Conservation (phyloP, 2,888 invertebrate species). For the Netelia virgata region DNA sequence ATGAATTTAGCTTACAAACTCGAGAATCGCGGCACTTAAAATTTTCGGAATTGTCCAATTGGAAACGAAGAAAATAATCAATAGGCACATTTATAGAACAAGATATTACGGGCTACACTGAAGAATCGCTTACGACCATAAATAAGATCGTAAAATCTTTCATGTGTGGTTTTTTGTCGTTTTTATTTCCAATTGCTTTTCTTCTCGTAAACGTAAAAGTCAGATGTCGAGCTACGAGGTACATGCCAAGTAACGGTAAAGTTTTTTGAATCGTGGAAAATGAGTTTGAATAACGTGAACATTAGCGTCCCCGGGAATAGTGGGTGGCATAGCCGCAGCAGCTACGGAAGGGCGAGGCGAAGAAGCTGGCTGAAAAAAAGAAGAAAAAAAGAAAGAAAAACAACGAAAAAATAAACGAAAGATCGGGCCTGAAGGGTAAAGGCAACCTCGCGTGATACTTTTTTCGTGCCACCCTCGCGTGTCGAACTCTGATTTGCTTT, state of each 20-base stretch:
- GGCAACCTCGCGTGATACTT: conserved; percentile 83
- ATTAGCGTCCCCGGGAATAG: conserved; percentile 43
- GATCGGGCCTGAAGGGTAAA: conserved; percentile 63
- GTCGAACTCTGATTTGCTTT: conserved; percentile 85
- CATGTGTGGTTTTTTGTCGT: neutral
- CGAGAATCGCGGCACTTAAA: no score
- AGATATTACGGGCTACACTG: neutral
- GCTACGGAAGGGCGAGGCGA: conserved; percentile 25
- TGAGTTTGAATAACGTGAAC: conserved; percentile 55
- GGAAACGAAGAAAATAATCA: neutral
- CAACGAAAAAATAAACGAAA: conserved; percentile 27
- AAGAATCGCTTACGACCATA: neutral
- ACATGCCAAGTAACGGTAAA: conserved; percentile 32
- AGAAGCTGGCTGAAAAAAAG: conserved; percentile 57
- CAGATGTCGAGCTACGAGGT: neutral
- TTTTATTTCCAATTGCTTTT: neutral
- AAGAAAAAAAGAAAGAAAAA: conserved; percentile 21
- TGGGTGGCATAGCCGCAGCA: conserved; percentile 1
- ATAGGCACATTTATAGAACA: neutral
- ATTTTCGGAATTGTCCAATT: no score
- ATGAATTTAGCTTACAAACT: no score
- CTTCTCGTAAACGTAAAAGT: neutral
- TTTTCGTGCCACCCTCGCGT: conserved; percentile 81
- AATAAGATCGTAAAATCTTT: neutral
- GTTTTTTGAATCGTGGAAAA: conserved; percentile 51